Conservation (phyloP, 2,888 invertebrate genomes). For the Stramonita haemastoma region DNA sequence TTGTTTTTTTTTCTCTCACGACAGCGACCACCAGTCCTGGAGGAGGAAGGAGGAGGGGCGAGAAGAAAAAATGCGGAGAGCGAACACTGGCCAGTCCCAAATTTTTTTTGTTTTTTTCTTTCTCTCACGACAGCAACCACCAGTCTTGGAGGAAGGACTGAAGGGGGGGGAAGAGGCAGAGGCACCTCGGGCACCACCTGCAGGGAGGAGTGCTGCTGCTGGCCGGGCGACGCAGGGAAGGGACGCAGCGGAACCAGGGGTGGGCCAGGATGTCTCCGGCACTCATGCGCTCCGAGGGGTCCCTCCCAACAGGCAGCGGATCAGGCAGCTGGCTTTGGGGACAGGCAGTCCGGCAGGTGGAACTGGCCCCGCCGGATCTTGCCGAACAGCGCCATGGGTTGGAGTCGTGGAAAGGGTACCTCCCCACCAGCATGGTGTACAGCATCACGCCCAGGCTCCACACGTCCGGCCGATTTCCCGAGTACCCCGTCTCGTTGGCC, state of each 20-base stretch:
- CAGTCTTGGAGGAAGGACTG: neutral
- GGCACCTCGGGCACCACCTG: slow-evolving; percentile 36
- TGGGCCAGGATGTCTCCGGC: slow-evolving; percentile 89
- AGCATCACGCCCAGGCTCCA: slow-evolving; percentile 87
- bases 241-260: slow-evolving; percentile 84
- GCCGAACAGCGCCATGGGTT: slow-evolving; percentile 90
- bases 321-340: slow-evolving; percentile 90
- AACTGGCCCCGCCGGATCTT: slow-evolving; percentile 93
- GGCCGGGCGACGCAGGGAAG: slow-evolving; percentile 30
- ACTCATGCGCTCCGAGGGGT: slow-evolving; percentile 88
- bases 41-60: too few relatives aligned
- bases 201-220: slow-evolving; percentile 18
- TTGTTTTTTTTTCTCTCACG: too few relatives aligned
- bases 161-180: neutral
- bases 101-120: too few relatives aligned
- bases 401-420: slow-evolving; percentile 96
- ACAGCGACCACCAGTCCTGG: neutral
- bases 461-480: slow-evolving; percentile 84
- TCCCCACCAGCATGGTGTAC: slow-evolving; percentile 94
- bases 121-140: neutral
- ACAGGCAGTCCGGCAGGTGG: slow-evolving; percentile 89
- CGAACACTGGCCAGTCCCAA: neutral
- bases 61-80: neutral
- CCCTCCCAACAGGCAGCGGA: slow-evolving; percentile 88
- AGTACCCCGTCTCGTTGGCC: slow-evolving; percentile 84